Conservation (phyloP, 1,140 invertebrate genomes). For the Heliothis virescens region DNA sequence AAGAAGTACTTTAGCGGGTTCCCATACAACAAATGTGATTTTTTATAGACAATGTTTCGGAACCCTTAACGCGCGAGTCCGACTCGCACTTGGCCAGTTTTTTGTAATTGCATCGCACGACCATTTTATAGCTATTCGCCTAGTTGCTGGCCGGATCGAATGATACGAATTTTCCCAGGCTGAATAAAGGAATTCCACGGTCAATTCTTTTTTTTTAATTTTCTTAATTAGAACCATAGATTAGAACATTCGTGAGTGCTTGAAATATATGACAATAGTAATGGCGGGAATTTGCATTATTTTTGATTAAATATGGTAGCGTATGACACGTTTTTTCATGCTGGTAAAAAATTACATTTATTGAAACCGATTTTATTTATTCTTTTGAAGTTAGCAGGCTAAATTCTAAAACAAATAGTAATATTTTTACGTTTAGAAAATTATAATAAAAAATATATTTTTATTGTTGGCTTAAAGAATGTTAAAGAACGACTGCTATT, state of each 20-base stretch:
- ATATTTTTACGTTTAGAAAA: no score
- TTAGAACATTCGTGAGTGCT: slow-evolving; percentile 32
- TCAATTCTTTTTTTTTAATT: slow-evolving; percentile 12
- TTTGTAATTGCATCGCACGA: slow-evolving; percentile 41
- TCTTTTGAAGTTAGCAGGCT: neutral
- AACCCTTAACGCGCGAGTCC: no score
- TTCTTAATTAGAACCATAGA: slow-evolving; percentile 35
- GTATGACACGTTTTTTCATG: neutral
- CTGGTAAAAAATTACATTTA: neutral
- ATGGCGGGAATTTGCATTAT: slow-evolving; percentile 20
- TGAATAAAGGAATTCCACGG: slow-evolving; percentile 19
- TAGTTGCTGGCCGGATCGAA: slow-evolving; percentile 29
- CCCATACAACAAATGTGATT: no score
- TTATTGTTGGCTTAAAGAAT: no score
- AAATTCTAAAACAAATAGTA: no score
- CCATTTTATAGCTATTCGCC: slow-evolving; percentile 17
- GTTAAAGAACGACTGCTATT: no score
- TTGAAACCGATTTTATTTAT: no score
- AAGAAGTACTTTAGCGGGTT: no score
- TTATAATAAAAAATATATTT: no score
- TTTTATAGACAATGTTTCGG: no score
- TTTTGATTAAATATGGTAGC: neutral
- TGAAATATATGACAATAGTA: slow-evolving; percentile 15
- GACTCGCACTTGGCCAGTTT: no score
- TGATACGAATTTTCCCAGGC: slow-evolving; percentile 38